Percentiles rank a stretch among this genome's conserved stretches.
Conservation (phyloP, 2,888 invertebrate species). For the Nomada ferruginata region DNA sequence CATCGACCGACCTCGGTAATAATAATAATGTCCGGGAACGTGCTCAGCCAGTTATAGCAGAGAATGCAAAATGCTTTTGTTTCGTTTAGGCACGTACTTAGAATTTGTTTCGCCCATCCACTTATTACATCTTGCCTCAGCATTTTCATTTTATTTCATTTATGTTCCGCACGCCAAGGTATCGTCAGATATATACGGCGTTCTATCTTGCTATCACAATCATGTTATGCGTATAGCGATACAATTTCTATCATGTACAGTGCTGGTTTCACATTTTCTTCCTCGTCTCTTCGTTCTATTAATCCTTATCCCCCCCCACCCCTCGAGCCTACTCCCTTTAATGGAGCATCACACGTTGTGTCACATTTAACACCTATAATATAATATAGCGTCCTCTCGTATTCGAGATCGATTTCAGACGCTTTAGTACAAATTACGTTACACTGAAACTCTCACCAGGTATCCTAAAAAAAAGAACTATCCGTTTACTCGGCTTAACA, state of each 20-base stretch:
- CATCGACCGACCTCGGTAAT: conserved; percentile 61
- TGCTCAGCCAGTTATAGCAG: conserved; percentile 58
- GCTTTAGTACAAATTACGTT: conserved; percentile 30
- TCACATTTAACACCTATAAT: conserved; percentile 17
- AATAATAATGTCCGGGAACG: conserved; percentile 42
- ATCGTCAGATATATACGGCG: conserved; percentile 49
- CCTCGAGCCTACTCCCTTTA: neutral
- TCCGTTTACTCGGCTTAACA: conserved; percentile 44
- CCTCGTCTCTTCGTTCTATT: neutral
- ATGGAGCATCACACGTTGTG: conserved; percentile 40
- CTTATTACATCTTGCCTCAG: neutral
- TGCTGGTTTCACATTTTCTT: conserved; percentile 18
- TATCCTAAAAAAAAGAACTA: conserved; percentile 39
- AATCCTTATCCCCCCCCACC: neutral
- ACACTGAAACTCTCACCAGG: conserved; percentile 58
- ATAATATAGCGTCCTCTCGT: conserved; percentile 1
- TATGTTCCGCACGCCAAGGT: conserved; percentile 33
- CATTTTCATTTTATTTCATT: conserved; percentile 6
- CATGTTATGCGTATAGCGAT: conserved; percentile 50
- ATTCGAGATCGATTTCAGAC: conserved; percentile 44
- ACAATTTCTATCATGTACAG: conserved; percentile 59
- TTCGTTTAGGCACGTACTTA: conserved; percentile 66
- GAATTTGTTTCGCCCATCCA: conserved; percentile 57
- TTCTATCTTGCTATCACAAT: conserved; percentile 46
- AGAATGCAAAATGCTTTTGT: conserved; percentile 55